Evolutionary conservation across 2,113 vertebrate genomes (phyloP), one percentile per base, ranked within the genome.

Genomic region (Phaethornis superciliosus): DNA sequence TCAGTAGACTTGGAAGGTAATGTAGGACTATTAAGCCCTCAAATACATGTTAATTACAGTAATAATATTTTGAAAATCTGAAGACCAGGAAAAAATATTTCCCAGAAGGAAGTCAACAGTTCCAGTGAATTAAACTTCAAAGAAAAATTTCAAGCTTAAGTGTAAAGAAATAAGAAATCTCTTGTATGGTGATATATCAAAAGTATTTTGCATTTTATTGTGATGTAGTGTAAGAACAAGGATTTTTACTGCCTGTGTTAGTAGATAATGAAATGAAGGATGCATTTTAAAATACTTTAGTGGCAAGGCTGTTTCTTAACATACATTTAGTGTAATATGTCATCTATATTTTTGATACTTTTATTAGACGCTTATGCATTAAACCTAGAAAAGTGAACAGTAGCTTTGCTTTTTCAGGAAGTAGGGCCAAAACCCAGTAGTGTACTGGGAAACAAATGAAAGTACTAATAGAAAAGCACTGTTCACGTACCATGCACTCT

Each of bases 11-110:
- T 81, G 68, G 87, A 95, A 76, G 68, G 24, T 19, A 74, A 2
- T 54, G 16, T 42, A 91, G 30, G 75, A 88, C 79, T 79, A 86
- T 10, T 19, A 74, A 85, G n/a, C 62, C 40, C 58, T 93, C n/a
- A 93, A 83, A 85, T 89, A 35, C 68, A 75, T 49, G 60, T 89
- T 90, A 84, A 90, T 94, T 90, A 54, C 37, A 71, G 35, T 76
- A 85, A 94, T 75, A 78, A 89, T 85, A 79, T 93, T 94, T 95
- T 94, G 77, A 68, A 85, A 71, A 42, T 90, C 47, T 54, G 52
- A 52, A 64, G 40, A 69, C 17, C 11, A 82, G 72, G 69, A 88
- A 88, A 88, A 82, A 69, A 55, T 1, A 71, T 80, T 92, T 59
- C 26, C 62, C 59, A 12, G 64, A 70, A 85, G 76, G 27, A 94